Evolutionary conservation across 2,888 invertebrate species (phyloP), one percentile per base, ranked within the genome.

Genomic region (Chalcis sispes): DNA sequence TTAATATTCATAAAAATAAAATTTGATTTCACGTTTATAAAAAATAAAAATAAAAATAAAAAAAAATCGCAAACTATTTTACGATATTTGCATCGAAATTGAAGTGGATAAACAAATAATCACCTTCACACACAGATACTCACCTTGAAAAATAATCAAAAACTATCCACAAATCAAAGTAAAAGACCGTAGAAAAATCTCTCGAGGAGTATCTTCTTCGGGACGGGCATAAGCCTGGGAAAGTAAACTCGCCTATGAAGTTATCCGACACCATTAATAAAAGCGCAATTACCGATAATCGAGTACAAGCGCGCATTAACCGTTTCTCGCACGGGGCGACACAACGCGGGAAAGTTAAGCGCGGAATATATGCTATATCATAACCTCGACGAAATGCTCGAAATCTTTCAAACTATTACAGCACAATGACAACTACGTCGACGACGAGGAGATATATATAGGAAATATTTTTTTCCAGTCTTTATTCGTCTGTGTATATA

Each of bases 231-330:
- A 15, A 32, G 25, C 69, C 61, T 62, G 74, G 74, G 62, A 69
- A 74, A 74, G 7, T 67, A n/a, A 42, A 32, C 42, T 23, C 23
- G n/a, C 18, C 66, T 20, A n/a, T 10, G 36, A 7, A 36, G 58
- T n/a, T 20, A 36, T 23, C 58, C 42, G 13, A 13, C 52, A n/a
- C 56, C 70, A 75, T 75, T 75, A 62, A 69, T 69, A 74, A 75
- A 67, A 36, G 62, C 29, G 58, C 69, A 70, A 75, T 75, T 70
- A 75, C 50, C 58, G 69, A 75, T 75, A 70, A 75, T 70, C 69
- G 59, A 32, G 70, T 46, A 32, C 32, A 7, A 13, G 23, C 56
- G 27, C 66, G 27, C 66, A 40, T 72, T 36, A 64, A 65, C 5
- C 23, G 25, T n/a, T n/a, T n/a, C 27, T 18, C 52, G 46, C 25